Base-by-base conservation (phyloP, 2,113 vertebrate species). In the Mormyrus iriodes region DNA sequence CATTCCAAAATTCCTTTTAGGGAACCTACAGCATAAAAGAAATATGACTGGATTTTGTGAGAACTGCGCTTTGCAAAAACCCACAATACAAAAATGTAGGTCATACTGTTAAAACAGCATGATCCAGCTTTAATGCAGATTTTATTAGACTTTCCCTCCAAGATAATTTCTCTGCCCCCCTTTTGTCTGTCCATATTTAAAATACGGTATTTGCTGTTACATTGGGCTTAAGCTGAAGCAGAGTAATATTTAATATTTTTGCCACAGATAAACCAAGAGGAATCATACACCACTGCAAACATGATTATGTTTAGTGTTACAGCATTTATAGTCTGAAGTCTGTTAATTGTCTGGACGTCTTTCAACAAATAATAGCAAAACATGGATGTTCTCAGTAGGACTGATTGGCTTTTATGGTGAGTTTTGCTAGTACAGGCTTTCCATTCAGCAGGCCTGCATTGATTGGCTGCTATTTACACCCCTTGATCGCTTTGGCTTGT, bases 91-190 rank as follows among this genome's bases (percentile, higher is more conserved):
- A 42, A 79, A 79, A 79, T 42, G 31, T 79, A 79, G 73, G 73
- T 35, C 73, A 79, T 79, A 42, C 73, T 79, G 73, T 79, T 79
- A 79, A 79, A 79, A 79, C 73, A 79, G 73, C 73, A 42, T 79
- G 73, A 79, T 79, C 35, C 73, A 42, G 73, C 13, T 35, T 79
- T 79, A 79, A 42, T 42, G 35, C 35, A 17, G 73, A 35, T 79
- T 79, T 79, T 79, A 79, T 79, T 79, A 79, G 73, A 79, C 35
- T 79, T 79, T 79, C 73, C 35, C 35, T 42, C 73, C 73, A 79
- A 42, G 73, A 42, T 79, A 79, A 79, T 79, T 31, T 42, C 35
- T 10, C 73, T 39, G 73, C 35, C 17, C 31, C 69, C 69, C 69
- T 19, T 19, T 39, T 2, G 73, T 42, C 31, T 19, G 19, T 15